Conservation (phyloP, 30 jellyfish, hydroid and myxozoan species). For the Turritopsis rubra region DNA sequence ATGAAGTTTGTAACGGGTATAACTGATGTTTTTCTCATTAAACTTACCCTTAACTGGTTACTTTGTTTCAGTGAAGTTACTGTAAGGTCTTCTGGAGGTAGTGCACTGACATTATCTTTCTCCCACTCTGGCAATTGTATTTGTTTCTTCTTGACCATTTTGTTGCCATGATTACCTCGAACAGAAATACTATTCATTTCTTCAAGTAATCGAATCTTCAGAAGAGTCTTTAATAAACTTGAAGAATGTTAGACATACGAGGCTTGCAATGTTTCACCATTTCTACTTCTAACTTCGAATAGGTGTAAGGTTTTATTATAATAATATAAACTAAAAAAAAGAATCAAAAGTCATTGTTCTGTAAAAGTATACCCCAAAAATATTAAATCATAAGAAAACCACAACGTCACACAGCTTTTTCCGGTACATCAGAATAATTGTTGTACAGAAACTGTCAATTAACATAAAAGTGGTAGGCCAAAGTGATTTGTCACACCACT, state of each 20-base stretch:
- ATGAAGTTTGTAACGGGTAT: not conserved
- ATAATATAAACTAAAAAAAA: too few species aligned
- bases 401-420: too few species aligned
- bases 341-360: too few species aligned
- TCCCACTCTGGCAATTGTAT: not conserved
- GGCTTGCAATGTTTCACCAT: too few species aligned
- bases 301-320: too few species aligned
- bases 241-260: not conserved
- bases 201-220: not conserved
- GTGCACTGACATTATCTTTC: not conserved
- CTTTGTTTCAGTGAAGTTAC: not conserved
- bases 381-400: too few species aligned
- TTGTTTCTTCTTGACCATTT: not conserved
- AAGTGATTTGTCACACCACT: too few species aligned
- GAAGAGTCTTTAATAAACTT: not conserved
- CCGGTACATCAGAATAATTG: too few species aligned
- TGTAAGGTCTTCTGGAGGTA: conserved; percentile 14
- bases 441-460: too few species aligned
- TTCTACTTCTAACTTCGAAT: too few species aligned
- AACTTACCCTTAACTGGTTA: not conserved
- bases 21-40: not conserved
- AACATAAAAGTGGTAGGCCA: too few species aligned
- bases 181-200: not conserved
- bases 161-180: not conserved
- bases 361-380: too few species aligned